phyloP scores from a whole-genome alignment of 2,888 invertebrate species.

The Ochropleura leucogaster region DNA sequence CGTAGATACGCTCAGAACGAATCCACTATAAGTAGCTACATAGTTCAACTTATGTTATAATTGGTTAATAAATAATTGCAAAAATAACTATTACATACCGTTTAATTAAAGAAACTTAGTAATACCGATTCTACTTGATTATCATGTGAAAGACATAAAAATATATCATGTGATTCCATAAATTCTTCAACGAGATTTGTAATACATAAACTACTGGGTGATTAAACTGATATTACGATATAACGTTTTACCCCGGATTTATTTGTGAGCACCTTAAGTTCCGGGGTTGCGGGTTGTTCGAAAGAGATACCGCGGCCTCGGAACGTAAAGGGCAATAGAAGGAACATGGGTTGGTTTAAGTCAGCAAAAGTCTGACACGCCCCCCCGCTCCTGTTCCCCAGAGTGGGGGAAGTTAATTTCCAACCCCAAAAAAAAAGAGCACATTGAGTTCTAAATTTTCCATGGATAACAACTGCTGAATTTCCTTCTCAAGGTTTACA shows the following conservation, averaged over 20 bases:
- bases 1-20: neutral
- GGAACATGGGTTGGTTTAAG: too few species aligned
- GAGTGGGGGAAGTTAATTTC: too few species aligned
- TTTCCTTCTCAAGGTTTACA: too few species aligned
- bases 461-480: too few species aligned
- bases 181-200: slow-evolving; percentile 21
- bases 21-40: neutral
- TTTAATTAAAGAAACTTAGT: slow-evolving; percentile 11
- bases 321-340: too few species aligned
- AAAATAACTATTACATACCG: neutral
- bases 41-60: neutral
- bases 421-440: too few species aligned
- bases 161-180: slow-evolving; percentile 43
- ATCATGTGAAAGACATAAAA: slow-evolving; percentile 49
- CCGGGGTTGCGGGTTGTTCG: too few species aligned
- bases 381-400: too few species aligned
- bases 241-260: neutral
- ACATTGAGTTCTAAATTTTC: neutral
- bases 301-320: too few species aligned
- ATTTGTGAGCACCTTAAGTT: neutral
- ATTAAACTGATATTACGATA: too few species aligned
- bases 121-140: slow-evolving; percentile 25
- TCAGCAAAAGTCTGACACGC: too few species aligned
- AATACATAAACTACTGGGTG: neutral
- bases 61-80: neutral